Percentiles rank a stretch among this genome's conserved stretches.
phyloP scores from a whole-genome alignment of 2,888 invertebrate species.

The Lordiphosa andalusiaca region DNA sequence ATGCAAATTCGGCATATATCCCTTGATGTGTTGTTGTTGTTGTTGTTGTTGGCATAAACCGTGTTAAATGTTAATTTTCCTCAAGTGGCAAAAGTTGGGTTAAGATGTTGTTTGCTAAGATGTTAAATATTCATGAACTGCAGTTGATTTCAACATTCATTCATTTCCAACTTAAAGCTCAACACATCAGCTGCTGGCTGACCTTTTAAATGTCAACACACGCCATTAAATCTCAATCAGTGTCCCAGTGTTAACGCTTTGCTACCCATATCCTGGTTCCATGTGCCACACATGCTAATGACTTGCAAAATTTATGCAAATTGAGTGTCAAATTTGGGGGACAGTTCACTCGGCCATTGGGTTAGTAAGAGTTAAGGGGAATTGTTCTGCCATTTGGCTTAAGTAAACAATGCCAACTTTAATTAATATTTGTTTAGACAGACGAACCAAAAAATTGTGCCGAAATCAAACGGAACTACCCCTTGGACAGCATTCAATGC shows the following conservation, averaged over 20 bases:
- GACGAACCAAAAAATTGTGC: slow-evolving; percentile 47
- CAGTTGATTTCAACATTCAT: slow-evolving; percentile 35
- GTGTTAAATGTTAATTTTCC: slow-evolving; percentile 68
- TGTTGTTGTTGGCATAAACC: slow-evolving; percentile 60
- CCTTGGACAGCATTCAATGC: slow-evolving; percentile 25
- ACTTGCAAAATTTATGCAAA: slow-evolving; percentile 63
- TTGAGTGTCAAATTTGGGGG: slow-evolving; percentile 41
- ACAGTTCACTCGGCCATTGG: slow-evolving; percentile 24
- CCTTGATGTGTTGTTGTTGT: slow-evolving; percentile 53
- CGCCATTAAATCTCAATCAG: slow-evolving; percentile 40
- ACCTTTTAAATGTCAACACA: slow-evolving; percentile 48
- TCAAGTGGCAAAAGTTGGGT: slow-evolving; percentile 54
- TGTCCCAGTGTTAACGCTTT: slow-evolving; percentile 3
- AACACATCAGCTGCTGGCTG: slow-evolving; percentile 12
- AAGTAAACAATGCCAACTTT: slow-evolving; percentile 51
- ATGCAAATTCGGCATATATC: slow-evolving; percentile 48
- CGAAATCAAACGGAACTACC: slow-evolving; percentile 31
- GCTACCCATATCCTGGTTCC: slow-evolving; percentile 21
- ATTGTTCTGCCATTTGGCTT: slow-evolving; percentile 21
- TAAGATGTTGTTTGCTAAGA: slow-evolving; percentile 15
- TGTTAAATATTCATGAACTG: slow-evolving; percentile 59
- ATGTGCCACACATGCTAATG: slow-evolving; percentile 35
- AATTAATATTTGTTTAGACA: slow-evolving; percentile 73
- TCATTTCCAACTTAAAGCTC: no score
- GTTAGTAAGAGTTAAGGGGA: neutral